phyloP scores from a whole-genome alignment of 2,113 vertebrate genomes.

The Poecile atricapillus region DNA sequence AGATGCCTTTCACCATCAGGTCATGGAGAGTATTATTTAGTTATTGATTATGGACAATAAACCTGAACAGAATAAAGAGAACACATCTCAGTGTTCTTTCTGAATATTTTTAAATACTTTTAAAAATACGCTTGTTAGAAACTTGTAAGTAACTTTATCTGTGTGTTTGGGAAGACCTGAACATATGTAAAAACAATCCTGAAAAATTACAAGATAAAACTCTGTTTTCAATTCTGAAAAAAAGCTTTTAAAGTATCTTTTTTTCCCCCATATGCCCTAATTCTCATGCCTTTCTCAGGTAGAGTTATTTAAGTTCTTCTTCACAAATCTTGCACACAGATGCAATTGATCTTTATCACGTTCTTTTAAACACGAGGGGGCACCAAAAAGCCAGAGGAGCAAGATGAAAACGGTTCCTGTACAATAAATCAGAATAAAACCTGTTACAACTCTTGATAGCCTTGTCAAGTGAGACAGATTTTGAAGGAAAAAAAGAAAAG shows the following conservation, averaged over 20 bases:
- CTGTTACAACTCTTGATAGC: not conserved
- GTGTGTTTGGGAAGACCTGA: not conserved
- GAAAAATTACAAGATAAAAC: not conserved
- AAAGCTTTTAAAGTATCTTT: not conserved
- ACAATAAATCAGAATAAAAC: not conserved
- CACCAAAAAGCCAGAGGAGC: constrained; percentile 46
- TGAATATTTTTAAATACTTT: not conserved
- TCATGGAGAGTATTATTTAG: not conserved
- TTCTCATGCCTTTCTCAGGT: not conserved
- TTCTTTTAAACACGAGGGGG: constrained; percentile 64
- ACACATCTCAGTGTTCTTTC: not conserved
- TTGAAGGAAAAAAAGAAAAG: not conserved
- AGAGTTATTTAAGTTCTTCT: not conserved
- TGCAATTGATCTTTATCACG: not conserved
- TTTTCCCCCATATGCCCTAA: accelerated
- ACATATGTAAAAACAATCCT: not conserved
- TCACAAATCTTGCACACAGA: not conserved
- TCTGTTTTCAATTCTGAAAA: not conserved
- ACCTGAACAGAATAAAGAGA: not conserved
- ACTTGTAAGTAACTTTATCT: not conserved
- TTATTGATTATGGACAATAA: not conserved
- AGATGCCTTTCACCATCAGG: not conserved
- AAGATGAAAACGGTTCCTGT: not conserved
- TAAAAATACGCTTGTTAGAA: not conserved
- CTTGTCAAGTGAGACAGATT: not conserved